Evolutionary conservation across 2,888 invertebrate genomes (phyloP).

Genomic region (Nephrotoma appendiculata): DNA sequence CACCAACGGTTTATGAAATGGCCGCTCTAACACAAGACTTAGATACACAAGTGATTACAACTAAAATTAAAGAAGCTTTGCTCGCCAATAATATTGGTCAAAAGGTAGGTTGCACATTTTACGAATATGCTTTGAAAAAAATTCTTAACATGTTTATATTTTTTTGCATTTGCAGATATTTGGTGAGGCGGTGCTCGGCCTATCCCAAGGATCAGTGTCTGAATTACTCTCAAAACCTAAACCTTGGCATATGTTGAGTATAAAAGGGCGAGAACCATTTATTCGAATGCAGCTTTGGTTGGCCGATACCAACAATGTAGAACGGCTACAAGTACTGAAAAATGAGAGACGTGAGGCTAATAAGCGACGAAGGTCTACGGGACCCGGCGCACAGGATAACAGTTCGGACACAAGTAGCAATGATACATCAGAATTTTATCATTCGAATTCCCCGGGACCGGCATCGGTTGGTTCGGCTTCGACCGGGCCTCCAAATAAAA

Average conservation of each 20-base stretch:
- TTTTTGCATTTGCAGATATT: conserved; percentile 50
- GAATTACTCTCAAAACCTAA: conserved; percentile 96
- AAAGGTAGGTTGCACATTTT: conserved; percentile 43
- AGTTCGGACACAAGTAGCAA: conserved; percentile 79
- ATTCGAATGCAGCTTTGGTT: conserved; percentile 96
- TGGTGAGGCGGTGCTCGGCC: conserved; percentile 91
- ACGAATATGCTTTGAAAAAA: not conserved
- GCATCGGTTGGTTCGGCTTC: conserved; percentile 31
- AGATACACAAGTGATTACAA: conserved; percentile 91
- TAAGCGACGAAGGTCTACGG: conserved; percentile 72
- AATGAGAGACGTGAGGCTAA: conserved; percentile 84
- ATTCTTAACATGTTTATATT: not conserved
- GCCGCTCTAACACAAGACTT: conserved; percentile 91
- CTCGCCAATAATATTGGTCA: conserved; percentile 96
- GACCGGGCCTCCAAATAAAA: conserved; percentile 73
- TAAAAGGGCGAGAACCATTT: conserved; percentile 93
- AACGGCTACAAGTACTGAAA: conserved; percentile 78
- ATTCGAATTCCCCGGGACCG: conserved; percentile 70
- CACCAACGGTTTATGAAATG: conserved; percentile 95
- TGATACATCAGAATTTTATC: conserved; percentile 78
- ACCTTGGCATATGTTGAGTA: conserved; percentile 98
- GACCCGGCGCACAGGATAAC: conserved; percentile 69
- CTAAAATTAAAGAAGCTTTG: conserved; percentile 91
- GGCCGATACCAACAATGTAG: conserved; percentile 88
- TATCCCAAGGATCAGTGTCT: conserved; percentile 94